Evolutionary conservation across 2,797 vertebrate species (phyloP).

Genomic region (Dermochelys coriacea): DNA sequence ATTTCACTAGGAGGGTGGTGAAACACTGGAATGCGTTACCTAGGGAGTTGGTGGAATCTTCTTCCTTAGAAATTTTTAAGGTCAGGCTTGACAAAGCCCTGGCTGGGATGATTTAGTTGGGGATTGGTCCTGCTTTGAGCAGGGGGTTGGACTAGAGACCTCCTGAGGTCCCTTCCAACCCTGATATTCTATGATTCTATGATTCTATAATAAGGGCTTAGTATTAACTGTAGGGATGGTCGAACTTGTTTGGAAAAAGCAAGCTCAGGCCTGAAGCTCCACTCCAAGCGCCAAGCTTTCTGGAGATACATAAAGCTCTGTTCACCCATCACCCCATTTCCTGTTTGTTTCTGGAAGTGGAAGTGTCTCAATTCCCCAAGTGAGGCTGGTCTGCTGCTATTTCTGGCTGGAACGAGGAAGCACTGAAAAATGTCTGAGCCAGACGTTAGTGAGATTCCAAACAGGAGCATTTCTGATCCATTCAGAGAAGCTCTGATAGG

Average conservation of each 20-base stretch:
- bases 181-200: no score
- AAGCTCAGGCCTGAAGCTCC: background rate
- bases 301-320: background rate
- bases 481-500: background rate
- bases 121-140: no score
- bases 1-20: no score
- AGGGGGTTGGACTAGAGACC: no score
- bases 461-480: background rate
- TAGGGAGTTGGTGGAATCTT: no score
- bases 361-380: background rate
- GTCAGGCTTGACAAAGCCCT: no score
- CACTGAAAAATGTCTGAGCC: background rate
- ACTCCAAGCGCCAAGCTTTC: background rate
- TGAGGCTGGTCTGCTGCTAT: background rate
- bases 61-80: no score
- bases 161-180: no score
- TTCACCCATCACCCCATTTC: background rate
- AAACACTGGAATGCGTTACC: no score
- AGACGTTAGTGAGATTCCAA: background rate
- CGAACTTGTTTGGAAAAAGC: background rate
- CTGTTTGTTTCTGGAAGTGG: background rate
- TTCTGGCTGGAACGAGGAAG: background rate
- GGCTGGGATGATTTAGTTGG: no score
- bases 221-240: background rate
- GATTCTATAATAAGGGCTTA: no score